Base-by-base conservation (phyloP, 2,113 vertebrate genomes). In the Petromus typicus region DNA sequence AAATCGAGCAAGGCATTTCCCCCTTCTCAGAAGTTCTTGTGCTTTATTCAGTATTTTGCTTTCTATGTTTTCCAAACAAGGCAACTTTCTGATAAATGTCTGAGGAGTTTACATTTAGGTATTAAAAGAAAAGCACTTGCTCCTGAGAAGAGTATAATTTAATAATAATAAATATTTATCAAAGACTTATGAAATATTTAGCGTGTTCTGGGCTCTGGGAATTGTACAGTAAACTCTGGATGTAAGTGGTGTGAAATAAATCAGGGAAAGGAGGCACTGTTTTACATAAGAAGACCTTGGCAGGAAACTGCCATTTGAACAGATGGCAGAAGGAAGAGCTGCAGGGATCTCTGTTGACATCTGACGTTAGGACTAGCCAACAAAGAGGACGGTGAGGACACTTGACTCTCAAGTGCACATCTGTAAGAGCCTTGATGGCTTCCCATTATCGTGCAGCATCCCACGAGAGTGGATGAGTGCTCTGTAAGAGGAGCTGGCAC, bases 21-120 rank as follows among this genome's bases (percentile, higher is more conserved):
- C 54, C 57, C 54, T 86, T 78, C 66, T 95, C 48, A 54, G 17
- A 71, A 71, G n/a, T 73, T 73, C 34, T 78, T 83, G n/a, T 20
- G 25, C 73, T 93, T n/a, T 81, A 45, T 80, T 92, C 1, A 32
- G 17, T 66, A 34, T 69, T 92, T 80, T 94, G 76, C 73, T 88
- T 56, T 69, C 2, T 89, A 86, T 82, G 63, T n/a, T 81, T 94
- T 48, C 37, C 48, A 79, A 95, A 76, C 40, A 17, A 81, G n/a
- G 61, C 5, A 48, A 56, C 59, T 10, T 48, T 22, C 48, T 67
- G 51, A 32, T 63, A 85, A 30, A 66, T 91, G 37, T 73, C 66
- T 67, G 80, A 32, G n/a, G 37, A 63, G 43, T 79, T 61, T 87
- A 40, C 32, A 75, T 48, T 85, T 37, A 59, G 34, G 14, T 59